Conservation (phyloP, 2,113 vertebrate genomes). For the Agapornis roseicollis region DNA sequence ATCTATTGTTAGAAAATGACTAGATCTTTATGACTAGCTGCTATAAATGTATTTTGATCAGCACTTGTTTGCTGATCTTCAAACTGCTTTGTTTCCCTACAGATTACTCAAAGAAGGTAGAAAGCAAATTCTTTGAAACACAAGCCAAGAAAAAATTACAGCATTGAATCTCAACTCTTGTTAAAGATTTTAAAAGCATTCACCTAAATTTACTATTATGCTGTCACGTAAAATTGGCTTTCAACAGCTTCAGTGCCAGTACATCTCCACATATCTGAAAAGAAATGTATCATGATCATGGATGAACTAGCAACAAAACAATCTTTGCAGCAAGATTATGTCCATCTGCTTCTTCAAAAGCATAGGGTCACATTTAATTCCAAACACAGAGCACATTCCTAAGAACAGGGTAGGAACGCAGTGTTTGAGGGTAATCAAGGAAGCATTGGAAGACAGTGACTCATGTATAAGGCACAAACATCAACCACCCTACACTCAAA, state of each 20-base stretch:
- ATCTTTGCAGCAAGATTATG: neutral
- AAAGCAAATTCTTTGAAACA: neutral
- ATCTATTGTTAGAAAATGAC: neutral
- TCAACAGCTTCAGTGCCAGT: neutral
- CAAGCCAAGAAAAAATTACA: neutral
- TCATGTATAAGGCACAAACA: neutral
- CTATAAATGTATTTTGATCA: neutral
- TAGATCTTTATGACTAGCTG: neutral
- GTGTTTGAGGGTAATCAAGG: neutral
- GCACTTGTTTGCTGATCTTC: neutral
- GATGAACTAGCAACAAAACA: neutral
- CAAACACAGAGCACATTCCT: neutral
- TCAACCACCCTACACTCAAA: neutral
- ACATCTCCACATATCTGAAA: neutral
- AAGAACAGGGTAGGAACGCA: neutral
- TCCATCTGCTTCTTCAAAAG: neutral
- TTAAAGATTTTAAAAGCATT: constrained; percentile 8
- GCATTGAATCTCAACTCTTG: neutral
- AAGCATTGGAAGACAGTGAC: neutral
- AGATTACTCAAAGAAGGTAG: neutral
- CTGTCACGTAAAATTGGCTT: neutral
- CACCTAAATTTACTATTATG: neutral
- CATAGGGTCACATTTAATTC: neutral
- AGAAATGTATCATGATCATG: neutral
- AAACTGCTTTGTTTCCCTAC: neutral